Conservation (phyloP, 2,797 vertebrate genomes). For the Sebastes iracundus region DNA sequence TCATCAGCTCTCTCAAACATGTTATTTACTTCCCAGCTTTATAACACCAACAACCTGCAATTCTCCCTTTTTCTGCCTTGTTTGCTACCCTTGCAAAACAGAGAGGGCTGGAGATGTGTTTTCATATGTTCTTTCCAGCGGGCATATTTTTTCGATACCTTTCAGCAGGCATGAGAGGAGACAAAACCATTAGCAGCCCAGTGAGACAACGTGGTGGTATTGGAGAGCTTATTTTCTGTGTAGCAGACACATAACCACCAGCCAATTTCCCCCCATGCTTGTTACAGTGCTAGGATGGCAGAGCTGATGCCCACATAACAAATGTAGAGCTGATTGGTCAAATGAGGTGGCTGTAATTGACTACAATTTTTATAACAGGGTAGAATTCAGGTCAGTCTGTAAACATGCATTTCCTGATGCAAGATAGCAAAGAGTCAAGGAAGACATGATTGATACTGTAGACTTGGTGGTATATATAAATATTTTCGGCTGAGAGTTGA, state of each 20-base stretch:
- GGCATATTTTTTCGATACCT: constrained; percentile 41
- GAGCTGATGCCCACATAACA: constrained; percentile 41
- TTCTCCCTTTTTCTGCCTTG: constrained; percentile 8
- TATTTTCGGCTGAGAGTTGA: not conserved
- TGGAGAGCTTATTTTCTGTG: constrained; percentile 55
- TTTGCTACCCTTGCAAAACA: constrained; percentile 15
- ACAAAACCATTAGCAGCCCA: constrained; percentile 55
- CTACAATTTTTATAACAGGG: constrained; percentile 20
- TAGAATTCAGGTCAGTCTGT: constrained; percentile 2
- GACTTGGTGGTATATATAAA: not conserved
- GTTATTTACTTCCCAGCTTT: constrained; percentile 8
- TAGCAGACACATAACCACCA: constrained; percentile 29
- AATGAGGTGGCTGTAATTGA: constrained; percentile 46
- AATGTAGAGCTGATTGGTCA: constrained; percentile 35
- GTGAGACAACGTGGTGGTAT: constrained; percentile 43
- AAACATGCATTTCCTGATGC: not conserved
- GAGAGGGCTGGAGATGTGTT: not conserved
- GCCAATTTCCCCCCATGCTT: constrained; percentile 46
- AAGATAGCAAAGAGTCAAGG: not conserved
- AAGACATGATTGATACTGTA: not conserved
- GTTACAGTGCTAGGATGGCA: constrained; percentile 18
- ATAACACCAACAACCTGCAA: not conserved
- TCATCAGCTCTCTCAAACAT: constrained; percentile 6
- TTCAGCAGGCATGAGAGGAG: constrained; percentile 41
- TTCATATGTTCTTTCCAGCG: not conserved